phyloP scores from a whole-genome alignment of 37 sponge, comb jelly and placozoan species.

The Beroe ovata region DNA sequence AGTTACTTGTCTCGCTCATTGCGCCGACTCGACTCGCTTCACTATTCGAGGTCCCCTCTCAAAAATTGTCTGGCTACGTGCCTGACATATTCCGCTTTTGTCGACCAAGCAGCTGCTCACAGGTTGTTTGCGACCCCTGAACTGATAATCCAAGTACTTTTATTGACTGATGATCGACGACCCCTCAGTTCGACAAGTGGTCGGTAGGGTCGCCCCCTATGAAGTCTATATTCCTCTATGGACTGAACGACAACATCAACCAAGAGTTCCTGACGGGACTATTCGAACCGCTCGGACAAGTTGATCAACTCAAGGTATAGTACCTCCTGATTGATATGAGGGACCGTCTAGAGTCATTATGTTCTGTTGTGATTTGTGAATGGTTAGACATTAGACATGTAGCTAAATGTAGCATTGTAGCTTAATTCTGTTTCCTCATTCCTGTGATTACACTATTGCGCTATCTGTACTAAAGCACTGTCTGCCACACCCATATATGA shows the following conservation, averaged over 20 bases:
- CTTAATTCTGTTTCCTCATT: no score
- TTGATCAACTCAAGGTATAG: conserved; percentile 60
- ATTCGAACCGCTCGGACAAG: conserved; percentile 9
- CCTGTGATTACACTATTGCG: no score
- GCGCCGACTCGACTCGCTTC: no score
- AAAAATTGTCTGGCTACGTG: not conserved
- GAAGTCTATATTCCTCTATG: conserved; percentile 82
- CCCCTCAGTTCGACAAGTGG: conserved; percentile 84
- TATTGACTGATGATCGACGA: not conserved
- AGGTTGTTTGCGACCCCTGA: not conserved
- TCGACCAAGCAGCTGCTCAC: not conserved
- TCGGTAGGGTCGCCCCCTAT: conserved; percentile 78
- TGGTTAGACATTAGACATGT: no score
- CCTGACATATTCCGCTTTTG: not conserved
- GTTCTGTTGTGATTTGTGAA: no score
- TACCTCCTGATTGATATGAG: no score
- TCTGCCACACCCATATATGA: no score
- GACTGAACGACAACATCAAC: conserved; percentile 75
- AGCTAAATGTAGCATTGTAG: no score
- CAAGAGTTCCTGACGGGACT: conserved; percentile 62
- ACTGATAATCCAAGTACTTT: not conserved
- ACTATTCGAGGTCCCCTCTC: no score
- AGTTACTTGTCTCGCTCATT: no score
- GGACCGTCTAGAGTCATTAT: no score
- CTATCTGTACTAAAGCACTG: no score